Base-by-base conservation (phyloP, 1,140 invertebrate genomes). In the Probaryconus sp. region DNA sequence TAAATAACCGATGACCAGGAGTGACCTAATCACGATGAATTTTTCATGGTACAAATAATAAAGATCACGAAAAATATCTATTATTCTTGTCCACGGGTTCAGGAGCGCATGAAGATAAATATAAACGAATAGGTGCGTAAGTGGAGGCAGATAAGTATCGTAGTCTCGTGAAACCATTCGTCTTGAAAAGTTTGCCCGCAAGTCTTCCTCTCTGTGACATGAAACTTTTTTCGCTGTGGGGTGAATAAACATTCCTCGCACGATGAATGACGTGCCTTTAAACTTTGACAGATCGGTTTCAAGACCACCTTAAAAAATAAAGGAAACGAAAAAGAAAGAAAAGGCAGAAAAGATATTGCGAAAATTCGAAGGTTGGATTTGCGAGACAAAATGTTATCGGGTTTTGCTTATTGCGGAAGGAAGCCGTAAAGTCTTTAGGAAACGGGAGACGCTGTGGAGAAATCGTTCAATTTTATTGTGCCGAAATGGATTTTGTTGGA, bases 401-500 rank as follows among this genome's bases (percentile, higher is more conserved):
- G 43, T 48, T 61, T 61, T 38, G 14, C 56, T 48, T 48, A 47
- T 38, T 26, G 24, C 20, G 40, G 38, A 37, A 65, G 38, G 28
- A 45, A 53, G 28, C 33, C 11, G 7, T 38, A 45, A 18, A 58
- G 72, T 71, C 33, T 53, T 40, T 53, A 28, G 21, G 21, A 40
- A 24, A 37, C 18, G 31, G 5, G 18, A 14, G 24, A 53, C 21
- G 21, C 11, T 53, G 11, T 4, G 14, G 20, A 26, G 21, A 53
- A 53, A 40, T 40, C 50, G 50, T 53, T 53, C 35, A 53, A 40
- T 53, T 53, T 53, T 53, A 53, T 53, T 53, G 35, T 28, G 14
- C 24, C 28, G 30, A 53, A 53, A 53, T 53, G 35, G 50, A 28
- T 53, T 53, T 53, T 53, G 50, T 53, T 53, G n/a, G 21, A 28